These are phyloP conservation scores for Melikaiella ostensackeni DNA, from an alignment of 2,888 invertebrate genomes.

Conservation along the genomic window DNA sequence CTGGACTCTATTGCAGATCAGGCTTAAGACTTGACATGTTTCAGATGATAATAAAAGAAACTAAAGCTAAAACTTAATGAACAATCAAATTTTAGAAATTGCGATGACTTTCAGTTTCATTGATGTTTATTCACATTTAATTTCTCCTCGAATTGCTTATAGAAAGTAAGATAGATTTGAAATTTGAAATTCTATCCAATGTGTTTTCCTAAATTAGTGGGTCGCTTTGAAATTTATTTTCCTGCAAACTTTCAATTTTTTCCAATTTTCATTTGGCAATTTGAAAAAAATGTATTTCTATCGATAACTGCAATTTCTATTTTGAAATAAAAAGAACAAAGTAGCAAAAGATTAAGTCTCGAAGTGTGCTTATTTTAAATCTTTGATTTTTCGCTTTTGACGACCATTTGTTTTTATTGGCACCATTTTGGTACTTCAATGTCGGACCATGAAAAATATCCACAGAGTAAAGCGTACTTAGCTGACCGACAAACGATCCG, in stretches of 20 bases:
- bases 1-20: neutral
- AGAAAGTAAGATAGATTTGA: too few species aligned
- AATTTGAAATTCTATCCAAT: too few species aligned
- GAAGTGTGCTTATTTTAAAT: neutral
- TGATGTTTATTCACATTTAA: too few species aligned
- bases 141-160: too few species aligned
- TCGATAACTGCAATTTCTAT: neutral
- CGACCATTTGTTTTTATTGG: slow-evolving; percentile 21
- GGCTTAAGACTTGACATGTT: neutral
- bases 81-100: neutral
- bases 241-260: too few species aligned
- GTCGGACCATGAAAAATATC: neutral
- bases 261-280: neutral
- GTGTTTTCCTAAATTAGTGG: too few species aligned
- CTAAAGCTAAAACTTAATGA: neutral
- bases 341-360: neutral
- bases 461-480: neutral
- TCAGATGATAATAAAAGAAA: neutral
- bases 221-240: too few species aligned
- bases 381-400: neutral
- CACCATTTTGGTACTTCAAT: slow-evolving; percentile 8
- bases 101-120: neutral
- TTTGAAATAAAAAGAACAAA: neutral
- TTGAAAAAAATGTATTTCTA: neutral
- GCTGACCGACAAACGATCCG: neutral